phyloP scores from a whole-genome alignment of 1,140 invertebrate genomes.

The Drosophila kanapiae region DNA sequence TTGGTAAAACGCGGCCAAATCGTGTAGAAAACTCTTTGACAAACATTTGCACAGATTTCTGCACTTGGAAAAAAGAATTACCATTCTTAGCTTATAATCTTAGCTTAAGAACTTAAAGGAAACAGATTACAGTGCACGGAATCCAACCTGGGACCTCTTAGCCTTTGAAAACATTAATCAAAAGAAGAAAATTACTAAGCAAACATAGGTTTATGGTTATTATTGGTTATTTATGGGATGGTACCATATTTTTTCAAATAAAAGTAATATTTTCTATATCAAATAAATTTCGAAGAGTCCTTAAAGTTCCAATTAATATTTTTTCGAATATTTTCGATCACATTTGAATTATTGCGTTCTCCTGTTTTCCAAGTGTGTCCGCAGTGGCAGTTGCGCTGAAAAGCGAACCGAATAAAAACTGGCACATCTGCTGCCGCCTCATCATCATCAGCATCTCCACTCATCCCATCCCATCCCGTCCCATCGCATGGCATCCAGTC shows the following conservation, averaged over 20 bases:
- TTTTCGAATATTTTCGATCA: not conserved
- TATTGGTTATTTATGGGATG: no score
- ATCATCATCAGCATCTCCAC: constrained; percentile 40
- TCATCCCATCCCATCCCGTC: constrained; percentile 17
- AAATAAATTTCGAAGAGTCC: not conserved
- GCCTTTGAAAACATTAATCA: not conserved
- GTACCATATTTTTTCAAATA: no score
- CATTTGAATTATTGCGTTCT: not conserved
- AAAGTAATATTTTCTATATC: no score
- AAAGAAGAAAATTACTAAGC: no score
- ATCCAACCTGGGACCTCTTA: not conserved
- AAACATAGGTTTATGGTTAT: no score
- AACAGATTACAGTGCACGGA: no score
- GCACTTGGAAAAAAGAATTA: not conserved
- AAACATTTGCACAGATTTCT: constrained; percentile 69
- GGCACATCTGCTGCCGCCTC: constrained; percentile 50
- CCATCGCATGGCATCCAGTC: constrained; percentile 26
- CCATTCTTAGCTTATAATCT: not conserved
- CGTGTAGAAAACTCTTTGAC: constrained; percentile 80
- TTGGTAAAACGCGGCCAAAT: constrained; percentile 81
- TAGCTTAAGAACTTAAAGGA: not conserved
- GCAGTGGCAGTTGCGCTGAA: constrained; percentile 18
- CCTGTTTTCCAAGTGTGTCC: constrained; percentile 8
- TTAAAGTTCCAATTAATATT: not conserved
- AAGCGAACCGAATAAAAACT: constrained; percentile 45